Evolutionary conservation across 1,140 invertebrate species (phyloP), one percentile per base, ranked within the genome.

Genomic region (Ceratina australensis): DNA sequence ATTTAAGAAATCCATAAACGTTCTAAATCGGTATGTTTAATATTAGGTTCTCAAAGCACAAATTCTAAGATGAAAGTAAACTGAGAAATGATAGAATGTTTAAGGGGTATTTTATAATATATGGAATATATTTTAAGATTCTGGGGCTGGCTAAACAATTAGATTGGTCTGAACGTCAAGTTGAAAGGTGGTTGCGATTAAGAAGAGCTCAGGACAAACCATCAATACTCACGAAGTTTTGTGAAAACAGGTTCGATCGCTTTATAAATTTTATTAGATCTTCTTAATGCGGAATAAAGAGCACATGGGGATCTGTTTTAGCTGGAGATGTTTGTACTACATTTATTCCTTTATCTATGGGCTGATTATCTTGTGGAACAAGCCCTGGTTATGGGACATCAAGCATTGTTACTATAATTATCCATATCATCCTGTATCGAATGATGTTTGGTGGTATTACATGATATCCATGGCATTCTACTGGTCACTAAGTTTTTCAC

Each of bases 381-480:
- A 99, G 93, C 94, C 95, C 16, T 99, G 98, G 97, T 93, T 99
- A 80, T 98, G 96, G 97, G 95, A 98, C 87, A 97, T 98, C 63
- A 97, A 96, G 61, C 89, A 97, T 85, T 98, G 97, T 91, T 99
- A 97, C 94, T 96, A 97, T 88, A 95, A 95, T 69, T 96, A 96
- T 90, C 93, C 93, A 2, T 93, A 93, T 76, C 93, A 97, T 93
- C 94, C 95, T 15, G 91, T 96, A 12, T 94, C 94, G 2, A 91
- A 80, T 67, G 96, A 97, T 87, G 92, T 97, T 12, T 97, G 97
- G 97, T 99, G 97, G 97, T 99, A 99, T 91, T 99, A 99, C 92
- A 98, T 98, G 95, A 94, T 98, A 73, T 98, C 98, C 26, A 94
- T 98, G 86, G 95, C 96, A 61, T 99, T 99, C 93, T 99, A 99